Evolutionary conservation across 2,888 invertebrate species (phyloP).

Genomic region (Tyria jacobaeae): DNA sequence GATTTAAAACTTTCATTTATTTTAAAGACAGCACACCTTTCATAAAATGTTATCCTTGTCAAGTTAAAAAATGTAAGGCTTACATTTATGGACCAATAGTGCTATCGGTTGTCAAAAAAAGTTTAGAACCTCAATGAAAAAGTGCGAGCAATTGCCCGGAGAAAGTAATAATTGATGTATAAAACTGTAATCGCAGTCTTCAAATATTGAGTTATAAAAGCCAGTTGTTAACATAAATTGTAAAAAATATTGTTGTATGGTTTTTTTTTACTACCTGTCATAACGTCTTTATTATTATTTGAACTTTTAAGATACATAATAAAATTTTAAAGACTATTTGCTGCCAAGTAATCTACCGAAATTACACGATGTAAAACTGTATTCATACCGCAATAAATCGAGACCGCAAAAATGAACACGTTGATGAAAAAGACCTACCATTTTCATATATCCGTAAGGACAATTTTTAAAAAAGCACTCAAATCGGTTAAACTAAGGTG

Average conservation of each 20-base stretch:
- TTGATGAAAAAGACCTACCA: conserved; percentile 8
- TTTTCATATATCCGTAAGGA: conserved; percentile 1
- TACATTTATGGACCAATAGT: conserved; percentile 27
- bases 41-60: too few relatives aligned
- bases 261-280: conserved; percentile 77
- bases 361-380: conserved; percentile 64
- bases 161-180: conserved; percentile 77
- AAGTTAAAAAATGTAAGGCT: conserved; percentile 19
- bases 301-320: conserved; percentile 75
- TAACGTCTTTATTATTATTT: conserved; percentile 83
- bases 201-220: conserved; percentile 81
- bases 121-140: conserved; percentile 32
- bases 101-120: conserved; percentile 23
- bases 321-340: conserved; percentile 77
- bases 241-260: conserved; percentile 77
- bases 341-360: conserved; percentile 68
- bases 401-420: conserved; percentile 36
- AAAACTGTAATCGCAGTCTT: conserved; percentile 76
- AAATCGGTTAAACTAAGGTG: neutral
- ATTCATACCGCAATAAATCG: conserved; percentile 57
- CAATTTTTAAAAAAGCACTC: neutral
- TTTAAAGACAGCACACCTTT: neutral
- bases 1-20: conserved; percentile 43
- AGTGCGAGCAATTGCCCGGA: conserved; percentile 54
- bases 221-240: conserved; percentile 83